These are phyloP conservation scores for Cebus imitator DNA, from an alignment of 2,113 vertebrate genomes.

Conservation along the genomic window DNA sequence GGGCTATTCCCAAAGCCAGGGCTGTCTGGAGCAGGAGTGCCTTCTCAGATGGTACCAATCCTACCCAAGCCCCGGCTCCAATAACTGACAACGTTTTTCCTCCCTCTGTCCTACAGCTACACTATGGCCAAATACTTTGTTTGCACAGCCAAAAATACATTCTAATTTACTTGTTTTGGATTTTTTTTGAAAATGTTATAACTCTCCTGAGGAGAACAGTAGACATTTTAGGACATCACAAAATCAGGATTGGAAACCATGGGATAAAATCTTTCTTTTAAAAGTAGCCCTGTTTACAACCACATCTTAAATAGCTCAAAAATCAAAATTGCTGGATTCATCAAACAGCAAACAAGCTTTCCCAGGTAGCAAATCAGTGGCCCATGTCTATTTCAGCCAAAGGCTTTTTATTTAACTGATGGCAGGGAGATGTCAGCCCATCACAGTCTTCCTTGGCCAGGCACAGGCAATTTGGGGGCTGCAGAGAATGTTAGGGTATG, in stretches of 20 bases:
- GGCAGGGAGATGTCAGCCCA: not conserved
- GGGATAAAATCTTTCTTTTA: not conserved
- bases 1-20: rapidly evolving
- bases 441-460: not conserved
- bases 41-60: not conserved
- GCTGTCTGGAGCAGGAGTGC: too few relatives aligned
- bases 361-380: not conserved
- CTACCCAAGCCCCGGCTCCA: not conserved
- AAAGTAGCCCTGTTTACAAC: not conserved
- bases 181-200: not conserved
- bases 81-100: not conserved
- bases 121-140: not conserved
- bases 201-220: not conserved
- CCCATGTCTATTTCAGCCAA: not conserved
- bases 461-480: not conserved
- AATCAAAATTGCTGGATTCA: not conserved
- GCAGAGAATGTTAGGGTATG: not conserved
- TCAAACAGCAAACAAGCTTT: not conserved
- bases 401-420: not conserved
- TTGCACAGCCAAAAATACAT: not conserved
- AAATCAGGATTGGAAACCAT: not conserved
- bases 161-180: not conserved
- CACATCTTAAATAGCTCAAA: not conserved
- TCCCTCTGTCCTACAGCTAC: not conserved
- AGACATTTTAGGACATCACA: not conserved